phyloP scores from a whole-genome alignment of 2,888 invertebrate species.

The Bugulina stolonifera region DNA sequence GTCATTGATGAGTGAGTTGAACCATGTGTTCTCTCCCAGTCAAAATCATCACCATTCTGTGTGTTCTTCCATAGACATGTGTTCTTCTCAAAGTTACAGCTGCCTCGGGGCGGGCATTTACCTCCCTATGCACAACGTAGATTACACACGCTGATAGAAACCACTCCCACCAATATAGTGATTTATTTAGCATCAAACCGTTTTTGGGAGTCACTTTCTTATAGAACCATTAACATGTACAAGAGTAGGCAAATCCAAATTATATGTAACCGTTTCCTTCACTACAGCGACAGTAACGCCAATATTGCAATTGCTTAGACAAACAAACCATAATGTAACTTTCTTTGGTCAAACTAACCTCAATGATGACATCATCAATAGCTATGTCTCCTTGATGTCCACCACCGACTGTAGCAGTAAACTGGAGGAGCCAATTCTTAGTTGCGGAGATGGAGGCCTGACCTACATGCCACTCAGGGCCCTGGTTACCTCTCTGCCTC shows the following conservation, averaged over 20 bases:
- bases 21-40: conserved; percentile 43
- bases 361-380: conserved; percentile 37
- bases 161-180: no score
- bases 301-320: no score
- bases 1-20: conserved; percentile 33
- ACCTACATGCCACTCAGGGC: conserved; percentile 36
- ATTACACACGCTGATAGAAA: no score
- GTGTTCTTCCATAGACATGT: conserved; percentile 42
- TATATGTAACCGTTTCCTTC: no score
- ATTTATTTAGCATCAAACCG: no score
- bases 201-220: no score
- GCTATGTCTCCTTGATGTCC: conserved; percentile 38
- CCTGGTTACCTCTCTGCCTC: conserved; percentile 37
- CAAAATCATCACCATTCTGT: conserved; percentile 44
- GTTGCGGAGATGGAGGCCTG: conserved; percentile 33
- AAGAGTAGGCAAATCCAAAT: no score
- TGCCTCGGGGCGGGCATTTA: conserved; percentile 16
- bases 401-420: conserved; percentile 36
- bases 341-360: conserved; percentile 20
- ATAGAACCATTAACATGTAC: no score
- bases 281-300: no score
- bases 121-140: no score
- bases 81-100: conserved; percentile 49
- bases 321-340: no score
- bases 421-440: conserved; percentile 34